These are phyloP conservation scores for Papilio aristodemus DNA, from an alignment of 1,140 invertebrate species.

Conservation along the genomic window DNA sequence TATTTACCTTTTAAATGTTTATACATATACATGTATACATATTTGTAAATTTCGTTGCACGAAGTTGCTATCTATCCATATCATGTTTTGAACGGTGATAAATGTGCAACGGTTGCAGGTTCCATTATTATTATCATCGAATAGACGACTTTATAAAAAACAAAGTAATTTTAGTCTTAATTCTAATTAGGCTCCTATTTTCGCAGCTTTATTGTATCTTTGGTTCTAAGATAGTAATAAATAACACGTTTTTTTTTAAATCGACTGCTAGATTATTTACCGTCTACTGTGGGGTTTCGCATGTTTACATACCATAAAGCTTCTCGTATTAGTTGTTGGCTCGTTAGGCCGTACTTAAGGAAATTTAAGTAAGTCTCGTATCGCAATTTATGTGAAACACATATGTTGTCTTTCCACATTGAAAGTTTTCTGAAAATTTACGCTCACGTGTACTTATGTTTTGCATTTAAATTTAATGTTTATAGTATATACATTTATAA, in stretches of 20 bases:
- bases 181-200: background rate
- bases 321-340: conserved; percentile 20
- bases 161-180: background rate
- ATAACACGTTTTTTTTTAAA: background rate
- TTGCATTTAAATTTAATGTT: conserved; percentile 7
- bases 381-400: conserved; percentile 13
- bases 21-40: too few species aligned
- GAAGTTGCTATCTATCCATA: too few species aligned
- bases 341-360: conserved; percentile 18
- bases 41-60: too few species aligned
- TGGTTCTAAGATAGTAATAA: background rate
- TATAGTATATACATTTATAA: too few species aligned
- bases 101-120: too few species aligned
- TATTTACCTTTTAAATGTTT: too few species aligned
- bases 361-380: background rate
- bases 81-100: too few species aligned
- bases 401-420: conserved; percentile 11
- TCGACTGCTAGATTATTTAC: background rate
- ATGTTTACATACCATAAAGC: conserved; percentile 32
- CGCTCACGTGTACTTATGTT: background rate
- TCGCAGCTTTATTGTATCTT: background rate
- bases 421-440: conserved; percentile 8
- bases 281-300: conserved; percentile 2
- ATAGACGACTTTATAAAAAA: too few species aligned
- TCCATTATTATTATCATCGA: too few species aligned